Evolutionary conservation across 2,113 vertebrate species (phyloP).

Genomic region (Bubalus kerabau): DNA sequence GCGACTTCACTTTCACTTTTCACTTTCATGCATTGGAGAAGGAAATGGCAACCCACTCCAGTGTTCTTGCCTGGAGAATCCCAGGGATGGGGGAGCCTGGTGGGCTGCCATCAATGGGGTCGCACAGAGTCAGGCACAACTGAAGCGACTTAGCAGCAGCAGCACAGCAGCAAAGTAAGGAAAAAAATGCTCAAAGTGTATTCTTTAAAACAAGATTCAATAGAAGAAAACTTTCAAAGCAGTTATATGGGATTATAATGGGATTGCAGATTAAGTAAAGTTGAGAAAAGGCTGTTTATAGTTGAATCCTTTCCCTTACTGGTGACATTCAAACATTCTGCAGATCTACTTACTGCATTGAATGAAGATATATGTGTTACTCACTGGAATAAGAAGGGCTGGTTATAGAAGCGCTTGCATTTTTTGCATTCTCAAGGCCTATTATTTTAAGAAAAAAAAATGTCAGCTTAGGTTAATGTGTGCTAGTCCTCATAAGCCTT

Average conservation of each 20-base stretch:
- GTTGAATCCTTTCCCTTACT: neutral
- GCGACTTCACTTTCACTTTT: too few relatives aligned
- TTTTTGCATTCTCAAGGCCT: constrained; percentile 17
- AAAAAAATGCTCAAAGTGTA: neutral
- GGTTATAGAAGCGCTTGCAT: neutral
- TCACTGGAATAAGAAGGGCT: constrained; percentile 75
- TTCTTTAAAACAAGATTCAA: neutral
- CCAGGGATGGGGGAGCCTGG: too few relatives aligned
- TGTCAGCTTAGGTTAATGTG: neutral
- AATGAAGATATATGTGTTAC: constrained; percentile 59
- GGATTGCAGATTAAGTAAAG: neutral
- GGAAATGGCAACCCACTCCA: too few relatives aligned
- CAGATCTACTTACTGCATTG: neutral
- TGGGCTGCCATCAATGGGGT: too few relatives aligned
- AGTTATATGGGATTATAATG: constrained; percentile 12
- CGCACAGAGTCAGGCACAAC: too few relatives aligned
- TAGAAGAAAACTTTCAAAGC: constrained; percentile 18
- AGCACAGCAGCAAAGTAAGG: neutral
- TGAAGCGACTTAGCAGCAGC: too few relatives aligned
- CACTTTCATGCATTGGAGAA: too few relatives aligned
- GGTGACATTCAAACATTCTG: neutral
- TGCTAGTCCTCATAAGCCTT: neutral
- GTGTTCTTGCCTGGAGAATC: too few relatives aligned
- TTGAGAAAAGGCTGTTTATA: constrained; percentile 6
- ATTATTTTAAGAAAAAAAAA: constrained; percentile 46